phyloP scores from a whole-genome alignment of 64 coral and sea anemone species.

The Orbicella faveolata region DNA sequence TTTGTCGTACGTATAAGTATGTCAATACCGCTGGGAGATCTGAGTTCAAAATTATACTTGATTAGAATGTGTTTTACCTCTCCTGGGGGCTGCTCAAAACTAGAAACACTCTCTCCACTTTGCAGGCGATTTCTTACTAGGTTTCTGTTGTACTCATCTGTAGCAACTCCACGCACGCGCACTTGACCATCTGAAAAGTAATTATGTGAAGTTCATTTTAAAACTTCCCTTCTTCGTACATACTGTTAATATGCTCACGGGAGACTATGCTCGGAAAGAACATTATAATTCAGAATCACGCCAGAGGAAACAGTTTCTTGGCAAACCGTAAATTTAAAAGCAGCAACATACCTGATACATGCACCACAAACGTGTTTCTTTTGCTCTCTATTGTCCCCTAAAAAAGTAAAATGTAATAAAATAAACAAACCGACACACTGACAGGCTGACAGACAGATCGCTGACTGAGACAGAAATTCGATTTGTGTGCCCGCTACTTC shows the following conservation, averaged over 20 bases:
- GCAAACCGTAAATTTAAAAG: background rate
- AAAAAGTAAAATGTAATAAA: background rate
- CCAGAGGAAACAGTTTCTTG: too few relatives aligned
- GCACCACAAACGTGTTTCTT: slow-evolving; percentile 18
- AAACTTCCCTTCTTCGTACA: background rate
- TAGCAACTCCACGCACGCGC: slow-evolving; percentile 20
- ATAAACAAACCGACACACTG: background rate
- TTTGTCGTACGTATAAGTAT: too few relatives aligned
- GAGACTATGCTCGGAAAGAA: too few relatives aligned
- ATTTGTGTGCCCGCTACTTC: too few relatives aligned
- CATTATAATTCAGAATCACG: too few relatives aligned
- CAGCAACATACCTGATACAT: slow-evolving; percentile 10
- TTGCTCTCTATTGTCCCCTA: slow-evolving; percentile 21
- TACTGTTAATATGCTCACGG: too few relatives aligned
- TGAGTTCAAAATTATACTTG: background rate
- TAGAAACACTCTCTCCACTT: background rate
- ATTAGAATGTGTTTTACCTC: background rate
- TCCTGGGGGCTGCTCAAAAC: background rate
- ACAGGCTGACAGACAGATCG: too few relatives aligned
- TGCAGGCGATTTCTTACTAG: background rate
- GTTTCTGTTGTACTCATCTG: slow-evolving; percentile 4
- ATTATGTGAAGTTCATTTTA: background rate
- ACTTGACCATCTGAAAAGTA: slow-evolving; percentile 36
- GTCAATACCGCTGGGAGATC: too few relatives aligned
- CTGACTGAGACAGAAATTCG: too few relatives aligned